Evolutionary conservation across 2,888 invertebrate species (phyloP), one percentile per base, ranked within the genome.

Genomic region (Acanthopleura granulata): DNA sequence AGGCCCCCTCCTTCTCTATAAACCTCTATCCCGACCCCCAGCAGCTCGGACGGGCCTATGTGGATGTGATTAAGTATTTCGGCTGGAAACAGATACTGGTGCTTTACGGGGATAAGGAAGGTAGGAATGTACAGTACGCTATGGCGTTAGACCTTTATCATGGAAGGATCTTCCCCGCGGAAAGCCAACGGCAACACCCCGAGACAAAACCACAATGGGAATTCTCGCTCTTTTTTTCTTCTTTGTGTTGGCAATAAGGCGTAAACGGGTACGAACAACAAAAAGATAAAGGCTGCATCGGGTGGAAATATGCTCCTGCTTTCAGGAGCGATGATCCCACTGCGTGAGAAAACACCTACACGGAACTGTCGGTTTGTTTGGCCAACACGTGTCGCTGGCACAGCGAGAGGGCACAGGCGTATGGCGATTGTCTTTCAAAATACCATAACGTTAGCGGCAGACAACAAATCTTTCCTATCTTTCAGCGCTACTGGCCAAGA

Each of bases 31-130:
- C 96, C 0, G 93, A 95, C 73, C 92, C 94, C 0, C 92, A 93
- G 57, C 94, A 95, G 18, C 92, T 97, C 74, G 95, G 96, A 79
- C 94, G 95, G 79, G 95, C 87, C 0, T 96, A 96, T 90, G 93
- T 94, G 74, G 97, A 98, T 87, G 91, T 97, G 77, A 93, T 97
- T 16, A 93, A 94, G 88, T 91, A 91, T 75, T 94, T 94, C 91
- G 93, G 93, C 72, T 98, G 97, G 97, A 93, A 93, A 80, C 93
- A 93, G 70, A 96, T 96, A 88, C 95, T 96, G 27, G 93, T 98
- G 82, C 92, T 98, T 78, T 98, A 97, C 90, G 96, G 97, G 89
- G 93, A 93, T 75, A 93, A 97, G 90, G 97, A 97, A 89, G 94
- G 91, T 91, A 83, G 78, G 84, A 69, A 9, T 16, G 0, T 40